These are phyloP conservation scores for Xiphias gladius DNA, from an alignment of 2,113 vertebrate species.

Conservation along the genomic window DNA sequence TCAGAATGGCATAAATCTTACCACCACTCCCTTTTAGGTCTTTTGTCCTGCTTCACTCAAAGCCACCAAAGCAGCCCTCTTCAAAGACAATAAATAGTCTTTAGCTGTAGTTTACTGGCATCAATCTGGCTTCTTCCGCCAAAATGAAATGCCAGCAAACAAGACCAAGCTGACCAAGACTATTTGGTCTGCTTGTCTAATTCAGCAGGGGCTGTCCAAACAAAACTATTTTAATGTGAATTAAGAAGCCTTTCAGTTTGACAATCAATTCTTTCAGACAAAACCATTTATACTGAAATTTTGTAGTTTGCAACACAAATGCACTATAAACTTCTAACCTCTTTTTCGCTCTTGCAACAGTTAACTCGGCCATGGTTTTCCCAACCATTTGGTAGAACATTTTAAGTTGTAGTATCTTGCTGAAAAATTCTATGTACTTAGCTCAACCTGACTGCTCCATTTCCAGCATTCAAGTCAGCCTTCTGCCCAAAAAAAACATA, in stretches of 20 bases:
- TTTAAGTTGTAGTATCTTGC: neutral
- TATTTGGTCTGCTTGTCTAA: constrained; percentile 39
- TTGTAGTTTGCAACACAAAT: neutral
- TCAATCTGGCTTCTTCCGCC: constrained; percentile 42
- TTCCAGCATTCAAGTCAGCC: too few species aligned
- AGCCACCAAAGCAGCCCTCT: constrained; percentile 70
- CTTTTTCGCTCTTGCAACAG: neutral
- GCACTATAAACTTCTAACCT: neutral
- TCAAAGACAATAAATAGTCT: constrained; percentile 69
- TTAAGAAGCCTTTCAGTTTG: constrained; percentile 45
- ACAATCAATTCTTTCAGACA: constrained; percentile 22
- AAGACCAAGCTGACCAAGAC: constrained; percentile 4
- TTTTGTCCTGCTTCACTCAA: constrained; percentile 75
- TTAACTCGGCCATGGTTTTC: neutral
- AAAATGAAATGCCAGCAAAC: constrained; percentile 49
- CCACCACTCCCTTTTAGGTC: constrained; percentile 62
- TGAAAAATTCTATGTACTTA: too few species aligned
- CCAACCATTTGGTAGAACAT: neutral
- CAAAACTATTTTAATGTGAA: constrained; percentile 44
- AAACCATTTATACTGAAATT: constrained; percentile 7
- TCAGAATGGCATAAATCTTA: constrained; percentile 73
- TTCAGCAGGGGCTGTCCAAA: constrained; percentile 59
- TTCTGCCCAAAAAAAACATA: too few species aligned
- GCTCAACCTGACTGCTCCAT: too few species aligned
- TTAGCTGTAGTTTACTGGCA: constrained; percentile 57